Evolutionary conservation across 1,140 invertebrate species (phyloP), one percentile per base, ranked within the genome.

Genomic region (Trichonephila clavata): DNA sequence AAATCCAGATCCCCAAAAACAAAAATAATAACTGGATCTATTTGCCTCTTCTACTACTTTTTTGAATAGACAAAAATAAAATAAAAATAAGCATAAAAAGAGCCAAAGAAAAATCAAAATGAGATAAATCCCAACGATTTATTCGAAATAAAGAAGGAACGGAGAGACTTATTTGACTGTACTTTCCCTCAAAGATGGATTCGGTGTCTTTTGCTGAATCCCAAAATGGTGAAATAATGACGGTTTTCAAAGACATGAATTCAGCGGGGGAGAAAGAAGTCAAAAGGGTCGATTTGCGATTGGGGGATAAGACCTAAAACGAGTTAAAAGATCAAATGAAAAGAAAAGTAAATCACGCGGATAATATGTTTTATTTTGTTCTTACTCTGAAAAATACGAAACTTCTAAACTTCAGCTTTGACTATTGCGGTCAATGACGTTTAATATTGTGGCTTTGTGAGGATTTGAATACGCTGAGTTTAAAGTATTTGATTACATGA

Each of bases 121-220:
- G 57, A 77, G 89, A 83, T 91, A 91, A 91, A 91, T 91, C 89
- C 89, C 60, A 59, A 77, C 80, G 89, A 91, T 91, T 91, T 91
- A 91, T 91, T 91, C 89, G 71, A 77, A 71, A 91, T 91, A 91
- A 91, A 83, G 60, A 63, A 83, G 61, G 27, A 57, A 91, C 68
- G n/a, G 43, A 63, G 71, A 91, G 71, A 91, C 68, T 91, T 91
- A 91, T 91, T 91, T 91, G 89, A 91, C 89, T 91, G 89, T 59
- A 71, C 50, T 77, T 27, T 21, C 20, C 39, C 13, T 50, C 27
- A 80, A 90, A 91, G 80, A 91, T 91, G 89, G 60, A 91, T 91
- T 91, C 89, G 71, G 89, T 63, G 50, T 59, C 89, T 63, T 83
- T 91, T 91, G 50, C 89, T 57, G 89, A 50, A 50, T 50, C 50